Evolutionary conservation across 2,113 vertebrate species (phyloP), one percentile per base, ranked within the genome.

Genomic region (Oncorhynchus tshawytscha): DNA sequence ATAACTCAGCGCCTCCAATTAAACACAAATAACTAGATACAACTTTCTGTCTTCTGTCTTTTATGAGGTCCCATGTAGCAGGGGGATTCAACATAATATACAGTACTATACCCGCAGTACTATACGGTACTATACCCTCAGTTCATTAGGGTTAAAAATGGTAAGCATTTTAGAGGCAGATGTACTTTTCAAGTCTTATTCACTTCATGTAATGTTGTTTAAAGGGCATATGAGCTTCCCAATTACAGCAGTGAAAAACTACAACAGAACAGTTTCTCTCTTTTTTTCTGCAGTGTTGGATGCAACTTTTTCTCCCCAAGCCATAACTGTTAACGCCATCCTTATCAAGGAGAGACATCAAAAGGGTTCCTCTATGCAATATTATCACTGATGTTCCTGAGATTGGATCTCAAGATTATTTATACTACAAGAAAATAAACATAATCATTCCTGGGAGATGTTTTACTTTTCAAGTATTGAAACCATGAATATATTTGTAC

Each of bases 141-240:
- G 88, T 93, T 91, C 90, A 92, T 93, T 92, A 93, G 90, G 84
- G 88, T 91, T 91, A 90, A 92, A 92, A 92, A 92, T 90, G 87
- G 90, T 84, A 84, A 92, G 90, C 88, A 82, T 93, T 92, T 93
- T 92, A 82, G 82, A 89, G 90, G 89, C 89, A 90, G 88, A 91
- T 92, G 90, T 90, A 90, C 90, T 92, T 92, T 89, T 91, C 91
- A 89, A 90, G 90, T 92, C 90, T 92, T 92, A 92, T 91, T 93
- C 91, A 90, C 88, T 91, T 88, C 89, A 88, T 88, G 91, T 90
- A 87, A 92, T 92, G 87, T 89, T 91, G 87, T 92, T 90, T 91
- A 91, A 92, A 89, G 91, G 88, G 87, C 88, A 88, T 82, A 25
- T 81, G 87, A 92, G 89, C 90, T 75, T 82, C 84, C 91, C 90